phyloP scores from a whole-genome alignment of 2,113 vertebrate genomes.

The Vombatus ursinus region DNA sequence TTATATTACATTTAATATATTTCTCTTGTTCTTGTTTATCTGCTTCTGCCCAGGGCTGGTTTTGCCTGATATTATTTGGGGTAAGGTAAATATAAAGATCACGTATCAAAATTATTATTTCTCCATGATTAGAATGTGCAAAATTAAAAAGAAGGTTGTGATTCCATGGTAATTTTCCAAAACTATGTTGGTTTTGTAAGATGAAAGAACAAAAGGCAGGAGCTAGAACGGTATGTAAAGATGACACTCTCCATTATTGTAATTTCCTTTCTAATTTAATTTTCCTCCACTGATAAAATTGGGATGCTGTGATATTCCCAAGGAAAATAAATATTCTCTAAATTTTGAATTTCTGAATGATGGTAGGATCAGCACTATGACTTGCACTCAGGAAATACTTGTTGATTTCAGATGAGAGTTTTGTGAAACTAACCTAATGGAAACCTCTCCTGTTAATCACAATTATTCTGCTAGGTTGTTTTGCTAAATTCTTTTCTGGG shows the following conservation, averaged over 20 bases:
- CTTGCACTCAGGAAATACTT: fast-evolving
- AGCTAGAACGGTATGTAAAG: fast-evolving
- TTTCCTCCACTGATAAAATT: too few species aligned
- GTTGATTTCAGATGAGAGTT: not conserved
- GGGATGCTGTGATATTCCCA: fast-evolving
- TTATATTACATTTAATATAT: not conserved
- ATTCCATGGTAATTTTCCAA: not conserved
- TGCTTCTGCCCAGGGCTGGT: not conserved
- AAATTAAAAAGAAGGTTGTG: not conserved
- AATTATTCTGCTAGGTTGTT: not conserved
- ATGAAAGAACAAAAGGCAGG: not conserved
- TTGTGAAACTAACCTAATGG: not conserved
- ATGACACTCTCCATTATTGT: fast-evolving
- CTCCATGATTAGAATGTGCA: not conserved
- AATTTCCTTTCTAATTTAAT: not conserved
- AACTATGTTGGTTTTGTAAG: not conserved
- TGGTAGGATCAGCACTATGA: not conserved
- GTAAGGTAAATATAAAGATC: fast-evolving
- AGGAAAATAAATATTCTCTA: fast-evolving
- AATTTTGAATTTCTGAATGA: too few species aligned
- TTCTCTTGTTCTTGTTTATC: not conserved
- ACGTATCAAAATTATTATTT: not conserved
- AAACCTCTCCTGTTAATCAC: not conserved
- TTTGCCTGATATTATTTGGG: not conserved
- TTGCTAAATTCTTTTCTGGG: not conserved